Base-by-base conservation (phyloP, 64 coral and sea anemone genomes). In the Porites lutea region DNA sequence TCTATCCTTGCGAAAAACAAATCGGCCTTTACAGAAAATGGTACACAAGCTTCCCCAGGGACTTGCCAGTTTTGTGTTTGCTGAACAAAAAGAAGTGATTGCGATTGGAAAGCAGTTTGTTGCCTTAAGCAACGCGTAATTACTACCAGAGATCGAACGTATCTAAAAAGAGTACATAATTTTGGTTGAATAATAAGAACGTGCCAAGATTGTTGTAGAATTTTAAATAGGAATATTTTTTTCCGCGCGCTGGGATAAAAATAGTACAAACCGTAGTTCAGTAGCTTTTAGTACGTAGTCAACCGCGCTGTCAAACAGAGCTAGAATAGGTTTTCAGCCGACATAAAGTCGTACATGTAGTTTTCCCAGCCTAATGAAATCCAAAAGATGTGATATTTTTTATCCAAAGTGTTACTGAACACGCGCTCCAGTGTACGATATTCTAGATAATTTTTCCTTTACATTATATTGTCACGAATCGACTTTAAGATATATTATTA, bases 361-460 rank as follows among this genome's bases (percentile, higher is more conserved):
- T 66, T 83, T 84, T 84, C 81, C 81, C 81, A 84, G 81, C 46
- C 81, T 68, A 84, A 84, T 68, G 6, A 63, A 84, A 49, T 16
- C 4, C 16, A 51, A n/a, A 13, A 69, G 63, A 84, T 68, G 61
- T 49, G 47, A 52, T 68, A 65, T 64, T 84, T 84, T 84, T 84
- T 68, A 66, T 68, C 81, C 15, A 68, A 52, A 48, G 14, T 8
- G 19, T 50, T 84, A 52, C 69, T 84, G 18, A 21, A 49, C 10
- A 50, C 73, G 81, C 45, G 45, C 47, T 7, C 52, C 44, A 8
- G 21, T 83, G 46, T 59, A 9, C 59, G 61, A 65, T 63, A 63
- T 46, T 13, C 7, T 57, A 18, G 3, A 49, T 48, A 84, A 84
- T 68, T 20, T 76, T 18, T 51, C 3, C 43, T 73, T 47, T 44